phyloP scores from a whole-genome alignment of 2,113 vertebrate species.

The Tenrec ecaudatus region DNA sequence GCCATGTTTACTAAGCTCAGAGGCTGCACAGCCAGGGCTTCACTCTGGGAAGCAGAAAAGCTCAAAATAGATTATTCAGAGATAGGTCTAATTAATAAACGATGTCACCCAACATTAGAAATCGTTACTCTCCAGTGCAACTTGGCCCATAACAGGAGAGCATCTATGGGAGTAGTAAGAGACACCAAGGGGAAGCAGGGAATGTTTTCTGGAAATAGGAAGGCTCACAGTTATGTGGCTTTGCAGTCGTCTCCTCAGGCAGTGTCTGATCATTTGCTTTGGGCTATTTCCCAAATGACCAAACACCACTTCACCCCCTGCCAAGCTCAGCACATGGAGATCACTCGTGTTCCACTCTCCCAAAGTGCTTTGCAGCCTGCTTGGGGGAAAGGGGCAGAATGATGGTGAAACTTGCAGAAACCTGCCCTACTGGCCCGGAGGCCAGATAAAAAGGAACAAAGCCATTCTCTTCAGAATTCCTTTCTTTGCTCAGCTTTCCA shows the following conservation, averaged over 20 bases:
- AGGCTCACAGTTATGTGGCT: background rate
- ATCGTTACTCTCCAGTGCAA: background rate
- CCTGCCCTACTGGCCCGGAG: constrained; percentile 54
- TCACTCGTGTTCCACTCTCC: constrained; percentile 74
- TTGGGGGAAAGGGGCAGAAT: constrained; percentile 44
- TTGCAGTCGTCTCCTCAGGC: constrained; percentile 10
- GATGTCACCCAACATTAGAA: background rate
- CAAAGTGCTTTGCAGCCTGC: constrained; percentile 51
- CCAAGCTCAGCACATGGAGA: constrained; percentile 69
- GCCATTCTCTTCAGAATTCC: constrained; percentile 45
- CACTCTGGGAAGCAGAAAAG: background rate
- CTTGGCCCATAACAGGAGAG: background rate
- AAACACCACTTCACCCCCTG: constrained; percentile 60
- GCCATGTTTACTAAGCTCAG: background rate
- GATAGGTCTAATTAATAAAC: background rate
- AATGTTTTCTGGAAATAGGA: background rate
- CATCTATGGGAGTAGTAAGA: background rate
- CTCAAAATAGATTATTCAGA: background rate
- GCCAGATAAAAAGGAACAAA: constrained; percentile 64
- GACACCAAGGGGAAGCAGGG: background rate
- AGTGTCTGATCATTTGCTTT: constrained; percentile 40
- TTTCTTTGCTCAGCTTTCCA: constrained; percentile 12
- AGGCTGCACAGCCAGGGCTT: background rate
- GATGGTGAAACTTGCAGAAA: constrained; percentile 70
- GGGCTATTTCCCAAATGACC: constrained; percentile 74